Evolutionary conservation across 2,888 invertebrate genomes (phyloP).

Genomic region (Sericinus montela): DNA sequence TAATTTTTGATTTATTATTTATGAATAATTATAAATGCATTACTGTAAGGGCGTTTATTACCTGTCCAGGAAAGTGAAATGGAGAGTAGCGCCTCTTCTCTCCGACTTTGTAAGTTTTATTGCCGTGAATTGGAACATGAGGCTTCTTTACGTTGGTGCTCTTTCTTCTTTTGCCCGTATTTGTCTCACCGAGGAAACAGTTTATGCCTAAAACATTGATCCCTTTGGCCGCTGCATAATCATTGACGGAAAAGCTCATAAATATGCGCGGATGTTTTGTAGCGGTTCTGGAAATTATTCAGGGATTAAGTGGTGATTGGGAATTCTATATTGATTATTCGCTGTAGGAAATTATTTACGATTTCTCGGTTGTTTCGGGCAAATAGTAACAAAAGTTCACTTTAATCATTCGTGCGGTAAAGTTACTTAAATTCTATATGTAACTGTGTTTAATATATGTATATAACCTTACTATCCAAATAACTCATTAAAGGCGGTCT

Average conservation of each 20-base stretch:
- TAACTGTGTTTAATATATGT: no score
- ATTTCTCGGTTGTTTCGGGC: no score
- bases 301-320: neutral
- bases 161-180: slow-evolving; percentile 22
- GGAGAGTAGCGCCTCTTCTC: slow-evolving; percentile 55
- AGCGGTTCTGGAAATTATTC: slow-evolving; percentile 16
- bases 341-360: no score
- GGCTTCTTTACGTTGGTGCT: slow-evolving; percentile 33
- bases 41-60: slow-evolving; percentile 24
- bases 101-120: slow-evolving; percentile 32
- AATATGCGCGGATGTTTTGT: slow-evolving; percentile 30
- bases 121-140: slow-evolving; percentile 38
- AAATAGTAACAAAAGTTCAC: no score
- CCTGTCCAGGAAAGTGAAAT: slow-evolving; percentile 55
- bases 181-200: slow-evolving; percentile 9
- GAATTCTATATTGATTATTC: no score
- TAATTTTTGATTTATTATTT: no score
- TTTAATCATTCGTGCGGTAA: no score
- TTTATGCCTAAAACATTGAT: neutral
- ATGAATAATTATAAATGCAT: no score
- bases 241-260: slow-evolving; percentile 27
- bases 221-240: slow-evolving; percentile 11
- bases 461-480: no score
- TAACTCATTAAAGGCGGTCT: no score
- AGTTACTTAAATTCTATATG: no score